A percentile compares a stretch with the other conserved stretches of the same genome.
phyloP scores from a whole-genome alignment of 2,888 invertebrate species.

The Ferrisia virgata region DNA sequence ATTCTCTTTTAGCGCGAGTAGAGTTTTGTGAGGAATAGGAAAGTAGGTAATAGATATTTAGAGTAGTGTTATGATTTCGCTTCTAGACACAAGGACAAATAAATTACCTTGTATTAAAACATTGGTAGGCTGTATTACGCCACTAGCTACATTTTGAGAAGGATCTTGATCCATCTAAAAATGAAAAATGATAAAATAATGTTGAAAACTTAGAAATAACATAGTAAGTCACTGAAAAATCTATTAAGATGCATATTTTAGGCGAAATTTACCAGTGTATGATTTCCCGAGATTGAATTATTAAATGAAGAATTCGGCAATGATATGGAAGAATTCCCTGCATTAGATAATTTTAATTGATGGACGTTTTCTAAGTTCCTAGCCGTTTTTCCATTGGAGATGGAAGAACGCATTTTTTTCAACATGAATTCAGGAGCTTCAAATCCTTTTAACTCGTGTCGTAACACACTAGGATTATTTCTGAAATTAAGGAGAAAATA shows the following conservation, averaged over 20 bases:
- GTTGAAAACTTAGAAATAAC: background rate
- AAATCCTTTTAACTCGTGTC: constrained; percentile 69
- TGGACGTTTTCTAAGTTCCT: background rate
- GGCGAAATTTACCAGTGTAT: background rate
- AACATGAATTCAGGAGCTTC: constrained; percentile 72
- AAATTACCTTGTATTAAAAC: constrained; percentile 40
- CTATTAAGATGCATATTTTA: background rate
- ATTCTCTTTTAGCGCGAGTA: background rate
- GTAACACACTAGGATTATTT: constrained; percentile 56
- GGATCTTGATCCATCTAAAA: constrained; percentile 23
- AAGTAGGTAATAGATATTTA: background rate
- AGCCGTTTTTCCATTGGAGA: constrained; percentile 54
- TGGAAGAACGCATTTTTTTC: constrained; percentile 68
- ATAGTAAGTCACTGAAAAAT: background rate
- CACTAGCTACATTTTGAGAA: background rate
- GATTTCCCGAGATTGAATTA: background rate
- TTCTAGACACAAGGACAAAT: background rate
- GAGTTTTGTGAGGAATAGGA: background rate
- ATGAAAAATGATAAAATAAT: background rate
- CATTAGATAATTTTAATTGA: background rate
- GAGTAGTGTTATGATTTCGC: background rate
- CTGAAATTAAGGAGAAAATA: too few relatives aligned
- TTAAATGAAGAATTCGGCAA: background rate
- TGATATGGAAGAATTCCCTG: background rate
- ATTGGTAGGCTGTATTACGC: constrained; percentile 41